A percentile compares a stretch with the other conserved stretches of the same genome.
phyloP scores from a whole-genome alignment of 2,888 invertebrate species.

The Latheticus oryzae region DNA sequence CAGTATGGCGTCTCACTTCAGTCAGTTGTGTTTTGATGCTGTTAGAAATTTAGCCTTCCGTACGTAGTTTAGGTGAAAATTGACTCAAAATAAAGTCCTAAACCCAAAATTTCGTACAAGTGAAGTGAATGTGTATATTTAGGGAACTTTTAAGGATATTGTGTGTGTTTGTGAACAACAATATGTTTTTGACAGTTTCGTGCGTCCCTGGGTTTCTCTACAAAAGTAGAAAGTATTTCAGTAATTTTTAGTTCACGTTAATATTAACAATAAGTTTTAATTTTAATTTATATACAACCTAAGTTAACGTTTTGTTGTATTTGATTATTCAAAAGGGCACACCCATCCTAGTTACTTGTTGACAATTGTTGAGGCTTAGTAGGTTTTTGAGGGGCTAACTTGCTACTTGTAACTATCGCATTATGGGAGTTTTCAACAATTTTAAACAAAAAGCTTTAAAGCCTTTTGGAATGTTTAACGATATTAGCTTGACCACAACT shows the following conservation, averaged over 20 bases:
- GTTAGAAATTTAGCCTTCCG: constrained; percentile 16
- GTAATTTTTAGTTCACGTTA: constrained; percentile 34
- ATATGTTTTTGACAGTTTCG: constrained; percentile 47
- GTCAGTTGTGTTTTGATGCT: constrained; percentile 52
- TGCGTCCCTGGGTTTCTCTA: constrained; percentile 47
- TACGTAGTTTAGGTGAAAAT: constrained; percentile 5
- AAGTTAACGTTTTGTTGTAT: not conserved
- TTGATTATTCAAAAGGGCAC: constrained; percentile 2
- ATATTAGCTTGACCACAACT: too few species aligned
- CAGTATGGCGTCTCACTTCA: constrained; percentile 55
- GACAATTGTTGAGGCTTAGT: too few species aligned
- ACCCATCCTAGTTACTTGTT: constrained; percentile 10
- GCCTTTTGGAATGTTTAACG: too few species aligned
- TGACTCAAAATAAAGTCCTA: not conserved
- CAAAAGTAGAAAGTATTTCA: constrained; percentile 49
- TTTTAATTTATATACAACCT: too few species aligned
- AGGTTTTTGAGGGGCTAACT: too few species aligned
- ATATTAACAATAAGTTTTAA: too few species aligned
- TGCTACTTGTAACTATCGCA: too few species aligned
- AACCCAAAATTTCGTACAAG: constrained; percentile 1
- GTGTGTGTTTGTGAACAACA: constrained; percentile 21
- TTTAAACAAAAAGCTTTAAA: too few species aligned
- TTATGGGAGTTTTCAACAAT: too few species aligned
- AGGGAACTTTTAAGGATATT: constrained; percentile 27
- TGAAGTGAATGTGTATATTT: constrained; percentile 23